Percentiles rank a stretch among this genome's conserved stretches.
phyloP scores from a whole-genome alignment of 2,113 vertebrate genomes.

The Cyprinodon tularosa region DNA sequence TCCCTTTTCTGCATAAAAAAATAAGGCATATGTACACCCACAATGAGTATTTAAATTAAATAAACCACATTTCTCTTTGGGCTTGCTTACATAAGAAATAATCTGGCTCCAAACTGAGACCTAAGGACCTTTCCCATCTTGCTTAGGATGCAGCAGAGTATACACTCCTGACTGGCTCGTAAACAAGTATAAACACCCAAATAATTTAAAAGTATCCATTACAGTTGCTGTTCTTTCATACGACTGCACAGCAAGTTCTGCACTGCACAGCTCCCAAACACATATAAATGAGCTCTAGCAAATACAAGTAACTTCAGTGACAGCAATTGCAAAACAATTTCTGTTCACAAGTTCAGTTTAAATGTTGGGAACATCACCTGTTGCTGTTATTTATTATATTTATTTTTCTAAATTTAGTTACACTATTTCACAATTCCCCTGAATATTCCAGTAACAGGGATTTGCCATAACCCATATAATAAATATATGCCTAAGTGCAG shows the following conservation, averaged over 20 bases:
- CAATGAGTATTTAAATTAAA: conserved; percentile 37
- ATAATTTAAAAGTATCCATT: neutral
- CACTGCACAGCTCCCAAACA: neutral
- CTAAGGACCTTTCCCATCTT: conserved; percentile 17
- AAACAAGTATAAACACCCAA: conserved; percentile 25
- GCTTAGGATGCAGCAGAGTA: conserved; percentile 19
- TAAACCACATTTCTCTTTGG: conserved; percentile 49
- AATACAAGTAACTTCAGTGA: too few relatives aligned
- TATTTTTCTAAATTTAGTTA: neutral
- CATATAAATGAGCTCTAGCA: neutral
- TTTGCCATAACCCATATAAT: neutral
- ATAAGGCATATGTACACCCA: conserved; percentile 53
- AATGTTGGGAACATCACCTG: neutral
- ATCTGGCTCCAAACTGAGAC: conserved; percentile 19
- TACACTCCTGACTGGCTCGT: conserved; percentile 12
- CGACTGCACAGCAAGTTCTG: neutral
- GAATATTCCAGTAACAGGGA: neutral
- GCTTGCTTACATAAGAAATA: conserved; percentile 17
- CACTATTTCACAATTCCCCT: neutral
- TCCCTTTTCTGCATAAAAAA: conserved; percentile 50
- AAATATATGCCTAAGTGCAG: too few relatives aligned
- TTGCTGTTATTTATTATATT: neutral
- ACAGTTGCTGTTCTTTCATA: neutral
- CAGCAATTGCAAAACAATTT: neutral
- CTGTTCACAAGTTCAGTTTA: neutral